Base-by-base conservation (phyloP, 2,888 invertebrate genomes). In the Hydriomena furcata region DNA sequence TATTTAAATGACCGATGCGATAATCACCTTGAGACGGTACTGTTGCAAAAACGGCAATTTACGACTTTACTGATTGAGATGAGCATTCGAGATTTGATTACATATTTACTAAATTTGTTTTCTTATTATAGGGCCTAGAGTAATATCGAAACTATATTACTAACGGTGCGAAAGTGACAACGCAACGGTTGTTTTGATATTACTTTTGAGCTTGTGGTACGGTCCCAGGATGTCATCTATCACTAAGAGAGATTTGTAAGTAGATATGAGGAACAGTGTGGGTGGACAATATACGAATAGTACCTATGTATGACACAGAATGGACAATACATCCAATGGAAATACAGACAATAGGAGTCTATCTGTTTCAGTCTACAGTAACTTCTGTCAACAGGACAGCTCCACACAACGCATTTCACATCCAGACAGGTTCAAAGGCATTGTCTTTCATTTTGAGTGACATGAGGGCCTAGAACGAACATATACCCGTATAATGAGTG, bases 401-500 rank as follows among this genome's bases (percentile, higher is more conserved):
- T 34, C 27, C 32, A 34, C 8, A 40, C 7, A 40, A 21, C 21
- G 11, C 34, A 28, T 35, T 21, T 7, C 38, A 23, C 32, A 12
- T 38, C 24, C 31, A 25, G 35, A 12, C 38, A 32, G 25, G 20
- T 34, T 38, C 25, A 4, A 23, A 31, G 20, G 21, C 34, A 34
- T 47, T 47, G 47, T 47, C 32, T 34, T 13, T 7, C 8, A 13
- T 34, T 17, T 24, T 21, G 10, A 40, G 25, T 34, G 46, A 47
- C 28, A 27, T 46, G 47, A 5, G 23, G 36, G 34, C 10, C 31
- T n/a, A 24, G n/a, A n/a, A n/a, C n/a, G n/a, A n/a, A n/a, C n/a
- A n/a, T n/a, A n/a, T n/a, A n/a, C n/a, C n/a, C n/a, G n/a, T n/a
- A n/a, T n/a, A n/a, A n/a, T n/a, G n/a, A n/a, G n/a, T n/a, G n/a